Base-by-base conservation (phyloP, 2,113 vertebrate species). In the Rissa tridactyla region DNA sequence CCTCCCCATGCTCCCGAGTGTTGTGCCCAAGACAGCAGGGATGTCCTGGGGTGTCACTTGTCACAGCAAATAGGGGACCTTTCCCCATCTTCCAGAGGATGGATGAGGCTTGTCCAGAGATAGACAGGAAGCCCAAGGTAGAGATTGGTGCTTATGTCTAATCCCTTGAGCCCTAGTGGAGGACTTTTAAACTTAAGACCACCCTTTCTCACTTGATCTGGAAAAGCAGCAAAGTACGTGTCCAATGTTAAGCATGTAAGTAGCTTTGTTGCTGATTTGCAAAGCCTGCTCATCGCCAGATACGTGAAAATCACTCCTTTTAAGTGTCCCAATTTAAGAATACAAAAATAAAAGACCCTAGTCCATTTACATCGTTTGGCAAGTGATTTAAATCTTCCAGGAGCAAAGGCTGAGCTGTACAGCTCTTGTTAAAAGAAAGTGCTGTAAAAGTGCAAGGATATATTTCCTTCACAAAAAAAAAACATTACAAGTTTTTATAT, bases 111-210 rank as follows among this genome's bases (percentile, higher is more conserved):
- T 85, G 34, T 68, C 60, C 27, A 29, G 44, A 47, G 65, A 38
- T 16, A 20, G 36, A 52, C 1, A 5, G 16, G 26, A 73, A 85
- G 9, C 9, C 68, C 8, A 9, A 55, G 26, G 12, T 64, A 26
- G 29, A 86, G 26, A n/a, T 0, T 29, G 40, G 14, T 86, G 57
- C 29, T 77, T 40, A n/a, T 16, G 25, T 73, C 20, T 32, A 49
- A 70, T 62, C 32, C n/a, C 30, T 62, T 54, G 49, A 88, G 60
- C 29, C 25, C 36, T 18, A 26, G 11, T 11, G 0, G 0, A 82
- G 55, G 60, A 26, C 16, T 66, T 82, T 83, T 38, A 54, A 87
- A 32, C 51, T 38, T 69, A 68, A 77, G 76, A 22, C 55, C 5
- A 11, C 4, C 49, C n/a, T 69, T 75, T 86, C 42, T 90, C n/a